Evolutionary conservation across 2,888 invertebrate species (phyloP), one percentile per base, ranked within the genome.

Genomic region (Rhogogaster chlorosoma): DNA sequence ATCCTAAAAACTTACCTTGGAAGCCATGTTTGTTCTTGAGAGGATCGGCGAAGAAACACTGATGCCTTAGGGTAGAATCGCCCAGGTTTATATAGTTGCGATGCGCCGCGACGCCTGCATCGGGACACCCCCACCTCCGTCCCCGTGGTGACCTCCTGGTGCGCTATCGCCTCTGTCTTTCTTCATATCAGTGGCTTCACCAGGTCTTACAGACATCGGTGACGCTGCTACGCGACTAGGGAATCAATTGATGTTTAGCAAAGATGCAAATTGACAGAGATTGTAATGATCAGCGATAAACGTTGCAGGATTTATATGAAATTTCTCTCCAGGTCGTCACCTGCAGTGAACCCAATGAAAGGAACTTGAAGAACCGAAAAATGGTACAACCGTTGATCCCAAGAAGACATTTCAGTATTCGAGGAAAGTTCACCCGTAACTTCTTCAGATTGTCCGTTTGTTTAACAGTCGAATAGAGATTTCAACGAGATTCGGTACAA

Each of bases 81-180:
- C 42, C 86, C 87, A 89, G 86, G 90, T 90, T 92, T 91, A 90
- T 91, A 91, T 91, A 91, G 89, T 85, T 86, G 86, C 86, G 88
- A 88, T 88, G 86, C 88, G 75, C 15, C 86, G 87, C 86, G 87
- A 86, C 85, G 87, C 67, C 83, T 85, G 84, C 86, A 84, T 83
- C 83, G 84, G 83, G 32, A 83, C 78, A 86, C 86, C 89, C 90
- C 90, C 90, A 88, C 88, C 86, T 87, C 70, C 77, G 85, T 87
- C 82, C 70, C 80, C 45, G n/a, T 70, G 83, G 36, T 80, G 38
- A 84, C 61, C 80, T 77, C 77, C 70, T 75, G 61, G 85, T 85
- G 78, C 45, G 75, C 77, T 64, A 64, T 75, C 80, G 73, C 82
- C 83, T 61, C 71, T 29, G 75, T 70, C 84, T 91, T 90, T 90